A percentile compares a stretch with the other conserved stretches of the same genome.
phyloP scores from a whole-genome alignment of 2,797 vertebrate genomes.

The Bradypodion ventrale region DNA sequence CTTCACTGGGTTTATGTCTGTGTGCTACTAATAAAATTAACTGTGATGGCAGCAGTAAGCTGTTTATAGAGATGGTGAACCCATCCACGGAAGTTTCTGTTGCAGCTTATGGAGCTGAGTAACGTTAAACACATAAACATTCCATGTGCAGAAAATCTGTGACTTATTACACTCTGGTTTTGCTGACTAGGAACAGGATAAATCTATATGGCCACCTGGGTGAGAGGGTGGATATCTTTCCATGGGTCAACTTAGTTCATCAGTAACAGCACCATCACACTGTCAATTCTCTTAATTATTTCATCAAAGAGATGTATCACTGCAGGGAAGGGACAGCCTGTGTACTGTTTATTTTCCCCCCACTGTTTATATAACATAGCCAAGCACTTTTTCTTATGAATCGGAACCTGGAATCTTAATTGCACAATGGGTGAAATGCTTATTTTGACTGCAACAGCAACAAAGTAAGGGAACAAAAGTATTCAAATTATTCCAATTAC shows the following conservation, averaged over 20 bases:
- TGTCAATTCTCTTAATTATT: background rate
- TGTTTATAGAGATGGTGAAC: slow-evolving; percentile 69
- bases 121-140: slow-evolving; percentile 58
- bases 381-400: background rate
- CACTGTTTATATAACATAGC: background rate
- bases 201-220: background rate
- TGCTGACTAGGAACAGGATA: slow-evolving; percentile 40
- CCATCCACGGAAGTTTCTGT: slow-evolving; percentile 60
- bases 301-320: background rate
- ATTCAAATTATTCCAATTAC: no score
- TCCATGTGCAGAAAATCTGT: slow-evolving; percentile 32
- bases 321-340: background rate
- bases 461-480: background rate
- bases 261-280: background rate
- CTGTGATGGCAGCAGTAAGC: slow-evolving; percentile 63
- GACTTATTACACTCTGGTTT: slow-evolving; percentile 48
- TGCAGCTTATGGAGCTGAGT: slow-evolving; percentile 51
- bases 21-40: slow-evolving; percentile 71
- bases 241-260: background rate
- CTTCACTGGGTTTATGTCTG: slow-evolving; percentile 54
- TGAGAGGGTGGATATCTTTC: background rate
- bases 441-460: slow-evolving; percentile 1
- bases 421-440: background rate
- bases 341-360: background rate
- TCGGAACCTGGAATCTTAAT: slow-evolving; percentile 6